These are phyloP conservation scores for Xiphorhynchus erythropygius DNA, from an alignment of 2,797 vertebrate species.

Conservation along the genomic window DNA sequence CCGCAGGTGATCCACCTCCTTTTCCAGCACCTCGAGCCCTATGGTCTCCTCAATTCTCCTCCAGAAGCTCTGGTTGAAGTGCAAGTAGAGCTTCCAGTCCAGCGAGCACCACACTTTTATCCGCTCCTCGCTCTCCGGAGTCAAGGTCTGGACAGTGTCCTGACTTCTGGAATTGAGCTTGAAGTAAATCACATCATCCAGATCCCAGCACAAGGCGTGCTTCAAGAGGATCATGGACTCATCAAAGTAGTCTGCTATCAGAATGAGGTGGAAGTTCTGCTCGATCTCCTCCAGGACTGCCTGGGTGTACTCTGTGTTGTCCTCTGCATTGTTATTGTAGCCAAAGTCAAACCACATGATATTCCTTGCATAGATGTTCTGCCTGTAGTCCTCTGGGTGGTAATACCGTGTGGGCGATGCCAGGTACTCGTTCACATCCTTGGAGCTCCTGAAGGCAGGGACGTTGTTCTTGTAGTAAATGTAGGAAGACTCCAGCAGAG, in stretches of 20 bases:
- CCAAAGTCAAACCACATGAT: conserved; percentile 89
- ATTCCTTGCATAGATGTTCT: conserved; percentile 80
- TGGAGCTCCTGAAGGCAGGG: conserved; percentile 76
- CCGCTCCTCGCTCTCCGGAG: conserved; percentile 56
- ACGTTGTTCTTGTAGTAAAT: conserved; percentile 75
- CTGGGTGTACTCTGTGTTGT: conserved; percentile 36
- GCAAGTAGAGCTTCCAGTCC: conserved; percentile 86
- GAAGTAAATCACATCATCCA: conserved; percentile 87
- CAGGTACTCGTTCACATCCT: conserved; percentile 78
- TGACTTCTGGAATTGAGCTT: conserved; percentile 82
- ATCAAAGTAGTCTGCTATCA: conserved; percentile 88
- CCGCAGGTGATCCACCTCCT: conserved; percentile 76
- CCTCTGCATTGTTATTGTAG: conserved; percentile 70
- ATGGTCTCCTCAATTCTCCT: conserved; percentile 71
- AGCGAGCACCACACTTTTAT: conserved; percentile 82
- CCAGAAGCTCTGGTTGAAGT: conserved; percentile 90
- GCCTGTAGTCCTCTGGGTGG: not conserved
- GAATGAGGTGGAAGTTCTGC: conserved; percentile 81
- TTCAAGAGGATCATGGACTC: conserved; percentile 89
- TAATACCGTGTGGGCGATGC: conserved; percentile 67
- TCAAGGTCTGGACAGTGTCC: conserved; percentile 59
- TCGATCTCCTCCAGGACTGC: conserved; percentile 72
- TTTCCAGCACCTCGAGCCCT: conserved; percentile 70
- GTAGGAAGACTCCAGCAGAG: conserved; percentile 87
- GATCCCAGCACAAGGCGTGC: conserved; percentile 82